Base-by-base conservation (phyloP, 2,113 vertebrate genomes). In the Ranitomeya variabilis region DNA sequence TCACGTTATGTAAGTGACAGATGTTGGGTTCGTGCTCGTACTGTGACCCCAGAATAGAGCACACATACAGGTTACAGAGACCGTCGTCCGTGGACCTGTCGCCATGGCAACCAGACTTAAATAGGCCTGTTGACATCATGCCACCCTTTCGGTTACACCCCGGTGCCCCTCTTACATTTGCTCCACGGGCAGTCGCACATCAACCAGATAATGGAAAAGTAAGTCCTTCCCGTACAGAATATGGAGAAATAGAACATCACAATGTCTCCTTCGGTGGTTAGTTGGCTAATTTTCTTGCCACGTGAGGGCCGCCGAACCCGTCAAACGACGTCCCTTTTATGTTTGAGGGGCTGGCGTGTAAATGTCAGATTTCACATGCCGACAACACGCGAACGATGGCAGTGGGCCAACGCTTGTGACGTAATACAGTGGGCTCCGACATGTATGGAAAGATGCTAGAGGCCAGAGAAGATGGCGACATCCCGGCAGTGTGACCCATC, bases 1-100 rank as follows among this genome's bases (percentile, higher is more conserved):
- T 84, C 82, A 9, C 52, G n/a, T 59, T 76, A 86, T 86, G 71
- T 69, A 84, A 84, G 82, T 59, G 84, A 83, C 81, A 83, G 81
- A 67, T 69, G 66, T 71, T 67, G 66, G 73, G 31, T 21, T 26
- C 23, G 18, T 18, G 59, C 57, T 64, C 55, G 55, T 51, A 86
- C 26, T 52, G 67, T 78, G 85, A 77, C 73, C 55, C 51, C 52
- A 31, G 69, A 59, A 76, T 60, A 77, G 69, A 60, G 77, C 84
- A 62, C 71, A 59, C 71, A 78, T 51, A 76, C 55, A 78, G 73
- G 73, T 26, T 62, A 76, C 66, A 37, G 21, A 64, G 19, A 66
- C 21, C 55, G 78, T 13, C 23, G 71, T 78, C 9, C 73, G 1
- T n/a, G 57, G 31, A 45, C 84, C 26, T 7, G 71, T 86, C 26